Evolutionary conservation across 2,113 vertebrate species (phyloP), one percentile per base, ranked within the genome.

Genomic region (Menidia beryllina): DNA sequence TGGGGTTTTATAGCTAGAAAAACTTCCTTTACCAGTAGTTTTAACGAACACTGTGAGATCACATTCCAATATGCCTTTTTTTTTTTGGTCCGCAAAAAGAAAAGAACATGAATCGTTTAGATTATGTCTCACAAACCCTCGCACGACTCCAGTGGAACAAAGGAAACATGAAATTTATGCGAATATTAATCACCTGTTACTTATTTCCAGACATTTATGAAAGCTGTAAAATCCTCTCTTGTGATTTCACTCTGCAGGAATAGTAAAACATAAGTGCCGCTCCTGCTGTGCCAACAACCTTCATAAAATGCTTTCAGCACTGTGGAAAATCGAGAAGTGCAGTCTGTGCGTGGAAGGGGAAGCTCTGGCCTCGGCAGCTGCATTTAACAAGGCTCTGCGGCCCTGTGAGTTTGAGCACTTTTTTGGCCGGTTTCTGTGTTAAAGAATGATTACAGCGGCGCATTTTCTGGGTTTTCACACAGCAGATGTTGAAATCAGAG

Each of bases 291-390:
- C 75, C 30, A 69, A 74, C 76, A 82, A 25, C 25, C 26, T 79
- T 85, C 78, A 25, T 88, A 88, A 87, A 91, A 89, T 21, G 57
- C 57, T 69, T 27, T 72, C 69, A 90, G 81, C n/a, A 56, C 76
- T 26, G 48, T 72, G 77, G 73, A 82, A 84, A 85, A 81, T 69
- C 47, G 61, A 1, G 78, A 64, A 39, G 15, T 43, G 13, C 48
- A 48, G 72, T 30, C 53, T 58, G 56, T 25, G 60, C 45, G 39
- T 41, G 34, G 66, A 62, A 17, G 2, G n/a, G 54, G n/a, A 61
- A 71, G 26, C 52, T n/a, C 56, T 85, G 86, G 84, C 78, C 0
- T 61, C 47, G 54, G 41, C 76, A 75, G 56, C 55, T 5, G 59
- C 36, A 12, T 86, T 88, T 88, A 87, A 88, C 77, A 55, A 83